Conservation (phyloP, 2,113 vertebrate genomes). For the Sylvia atricapilla region DNA sequence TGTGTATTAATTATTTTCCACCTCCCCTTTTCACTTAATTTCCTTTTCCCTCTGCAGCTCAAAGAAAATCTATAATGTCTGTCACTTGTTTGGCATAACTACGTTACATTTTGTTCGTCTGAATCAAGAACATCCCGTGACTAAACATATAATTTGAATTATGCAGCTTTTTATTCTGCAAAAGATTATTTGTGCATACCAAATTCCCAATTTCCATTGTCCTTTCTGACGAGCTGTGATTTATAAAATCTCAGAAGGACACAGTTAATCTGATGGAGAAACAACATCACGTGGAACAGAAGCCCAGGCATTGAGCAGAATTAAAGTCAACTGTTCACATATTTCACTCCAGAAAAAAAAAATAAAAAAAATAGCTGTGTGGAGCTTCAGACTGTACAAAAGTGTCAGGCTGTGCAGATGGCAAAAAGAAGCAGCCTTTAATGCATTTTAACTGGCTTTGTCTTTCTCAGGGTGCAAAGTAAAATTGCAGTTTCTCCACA, state of each 20-base stretch:
- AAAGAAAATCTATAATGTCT: background rate
- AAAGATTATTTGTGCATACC: slow-evolving; percentile 1
- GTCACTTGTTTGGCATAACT: background rate
- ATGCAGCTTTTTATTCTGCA: background rate
- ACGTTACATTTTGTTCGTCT: background rate
- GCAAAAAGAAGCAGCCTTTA: background rate
- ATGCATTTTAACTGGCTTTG: background rate
- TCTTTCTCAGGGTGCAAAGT: background rate
- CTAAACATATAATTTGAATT: slow-evolving; percentile 40
- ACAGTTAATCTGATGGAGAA: slow-evolving; percentile 2
- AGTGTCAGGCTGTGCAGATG: background rate
- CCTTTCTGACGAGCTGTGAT: slow-evolving; percentile 6
- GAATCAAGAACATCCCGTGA: slow-evolving; percentile 2
- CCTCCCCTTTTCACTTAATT: background rate
- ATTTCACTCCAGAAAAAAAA: slow-evolving; percentile 1
- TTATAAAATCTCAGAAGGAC: background rate
- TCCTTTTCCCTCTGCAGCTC: background rate
- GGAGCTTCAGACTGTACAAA: background rate
- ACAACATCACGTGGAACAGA: background rate
- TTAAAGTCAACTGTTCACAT: slow-evolving; percentile 6
- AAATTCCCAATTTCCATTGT: background rate
- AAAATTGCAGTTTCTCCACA: background rate
- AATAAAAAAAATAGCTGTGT: background rate
- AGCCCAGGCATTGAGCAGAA: background rate
- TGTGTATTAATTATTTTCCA: background rate